A percentile compares a stretch with the other conserved stretches of the same genome.
phyloP scores from a whole-genome alignment of 2,113 vertebrate species.

The Rhinogobius similis region DNA sequence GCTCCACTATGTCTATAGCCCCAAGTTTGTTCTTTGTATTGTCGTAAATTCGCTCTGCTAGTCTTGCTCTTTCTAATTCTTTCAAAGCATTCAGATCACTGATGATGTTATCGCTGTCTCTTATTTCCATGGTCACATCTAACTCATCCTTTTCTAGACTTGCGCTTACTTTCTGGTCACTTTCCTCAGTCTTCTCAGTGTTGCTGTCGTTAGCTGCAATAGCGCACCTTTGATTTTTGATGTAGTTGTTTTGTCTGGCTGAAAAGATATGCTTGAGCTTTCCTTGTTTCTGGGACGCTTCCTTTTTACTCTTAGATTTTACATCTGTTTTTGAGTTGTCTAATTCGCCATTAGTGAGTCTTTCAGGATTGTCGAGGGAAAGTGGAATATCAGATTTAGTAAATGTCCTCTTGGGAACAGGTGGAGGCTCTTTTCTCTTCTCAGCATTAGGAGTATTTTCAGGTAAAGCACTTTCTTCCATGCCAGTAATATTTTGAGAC shows the following conservation, averaged over 20 bases:
- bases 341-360: constrained; percentile 17
- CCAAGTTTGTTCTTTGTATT: constrained; percentile 34
- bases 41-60: constrained; percentile 43
- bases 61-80: constrained; percentile 50
- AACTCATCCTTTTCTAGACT: constrained; percentile 7
- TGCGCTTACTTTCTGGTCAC: constrained; percentile 27
- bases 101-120: constrained; percentile 55
- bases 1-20: constrained; percentile 42
- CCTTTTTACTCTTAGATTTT: constrained; percentile 24
- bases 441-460: constrained; percentile 18
- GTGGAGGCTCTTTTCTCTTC: constrained; percentile 55
- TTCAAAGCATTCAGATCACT: constrained; percentile 68
- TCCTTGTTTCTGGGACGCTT: constrained; percentile 34
- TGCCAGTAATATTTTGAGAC: constrained; percentile 10
- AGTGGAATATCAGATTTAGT: constrained; percentile 54
- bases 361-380: constrained; percentile 32
- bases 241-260: constrained; percentile 76
- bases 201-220: constrained; percentile 38
- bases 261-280: constrained; percentile 72
- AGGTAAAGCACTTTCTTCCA: neutral
- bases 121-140: constrained; percentile 21
- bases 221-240: constrained; percentile 73
- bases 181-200: constrained; percentile 35
- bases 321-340: constrained; percentile 3
- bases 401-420: constrained; percentile 63